Conservation (phyloP, 2,113 vertebrate genomes). For the Syngnathus scovelli region DNA sequence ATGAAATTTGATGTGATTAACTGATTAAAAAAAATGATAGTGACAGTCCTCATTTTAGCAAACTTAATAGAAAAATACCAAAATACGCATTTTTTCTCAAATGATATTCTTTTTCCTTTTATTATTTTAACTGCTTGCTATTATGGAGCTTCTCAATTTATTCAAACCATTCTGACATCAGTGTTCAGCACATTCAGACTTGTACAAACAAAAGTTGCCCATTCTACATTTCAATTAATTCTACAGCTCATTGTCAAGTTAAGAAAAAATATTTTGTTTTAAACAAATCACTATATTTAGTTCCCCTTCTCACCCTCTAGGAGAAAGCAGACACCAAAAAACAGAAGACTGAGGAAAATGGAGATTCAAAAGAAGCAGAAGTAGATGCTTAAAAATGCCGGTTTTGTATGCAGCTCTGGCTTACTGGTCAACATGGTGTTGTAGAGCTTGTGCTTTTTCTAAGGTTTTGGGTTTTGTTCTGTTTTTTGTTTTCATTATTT, state of each 20-base stretch:
- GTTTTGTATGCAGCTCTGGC: slow-evolving; percentile 61
- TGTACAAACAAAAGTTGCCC: not conserved
- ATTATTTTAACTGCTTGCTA: no score
- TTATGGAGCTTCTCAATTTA: no score
- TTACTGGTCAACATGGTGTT: slow-evolving; percentile 68
- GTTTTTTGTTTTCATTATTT: slow-evolving; percentile 51
- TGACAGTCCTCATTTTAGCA: no score
- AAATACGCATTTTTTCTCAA: no score
- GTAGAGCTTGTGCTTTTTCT: slow-evolving; percentile 80
- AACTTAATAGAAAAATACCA: no score
- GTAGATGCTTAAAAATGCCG: slow-evolving; percentile 68
- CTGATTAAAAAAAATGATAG: no score
- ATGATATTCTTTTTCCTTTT: no score
- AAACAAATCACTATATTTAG: not conserved
- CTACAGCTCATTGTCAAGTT: not conserved
- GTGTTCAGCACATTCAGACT: no score
- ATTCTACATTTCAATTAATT: not conserved
- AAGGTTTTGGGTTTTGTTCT: slow-evolving; percentile 50
- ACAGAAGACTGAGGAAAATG: slow-evolving; percentile 78
- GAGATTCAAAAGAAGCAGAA: slow-evolving; percentile 74
- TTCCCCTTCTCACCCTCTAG: slow-evolving; percentile 33
- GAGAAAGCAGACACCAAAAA: slow-evolving; percentile 76
- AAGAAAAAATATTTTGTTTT: not conserved
- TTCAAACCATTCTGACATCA: no score
- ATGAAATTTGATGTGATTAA: no score